Evolutionary conservation across 2,888 invertebrate genomes (phyloP), one percentile per base, ranked within the genome.

Genomic region (Camponotus fellah): DNA sequence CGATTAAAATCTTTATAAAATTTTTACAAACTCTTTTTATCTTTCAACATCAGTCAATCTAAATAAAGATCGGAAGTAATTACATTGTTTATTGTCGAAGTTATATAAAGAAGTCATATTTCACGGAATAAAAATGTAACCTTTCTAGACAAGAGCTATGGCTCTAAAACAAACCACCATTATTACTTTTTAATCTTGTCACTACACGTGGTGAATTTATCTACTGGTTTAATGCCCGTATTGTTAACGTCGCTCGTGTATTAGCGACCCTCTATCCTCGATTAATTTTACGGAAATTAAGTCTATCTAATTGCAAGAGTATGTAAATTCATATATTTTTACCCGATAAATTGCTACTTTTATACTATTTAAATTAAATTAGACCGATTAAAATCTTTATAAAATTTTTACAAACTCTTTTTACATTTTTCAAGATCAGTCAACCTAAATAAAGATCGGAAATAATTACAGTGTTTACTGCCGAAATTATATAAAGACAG

Each of bases 131-230:
- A 60, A 17, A 37, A 37, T 17, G 12, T 58, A 34, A 79, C 46
- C 12, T 46, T 46, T 4, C 26, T 14, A 46, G 12, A 71, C 12
- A 60, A 68, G n/a, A 53, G 32, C 10, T 8, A 3, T 56, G 21
- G 2, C n/a, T n/a, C n/a, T n/a, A n/a, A n/a, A n/a, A n/a, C n/a
- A n/a, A n/a, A n/a, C n/a, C n/a, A n/a, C n/a, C n/a, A 83, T 85
- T 79, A 80, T 79, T 62, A 76, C 83, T 71, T 46, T 58, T 80
- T 69, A 62, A 80, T 60, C 58, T 69, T 10, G 21, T 37, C 6
- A 43, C 21, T 43, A 34, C 46, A 26, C 71, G 26, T 26, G 37
- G 46, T 46, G 17, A 21, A 71, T 46, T 80, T 80, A 69, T 79
- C 60, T 71, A 46, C 34, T 60, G 37, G 26, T 68, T 68, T 10